A percentile compares a stretch with the other conserved stretches of the same genome.
Evolutionary conservation across 2,113 vertebrate genomes (phyloP).

Genomic region (Podarcis muralis): DNA sequence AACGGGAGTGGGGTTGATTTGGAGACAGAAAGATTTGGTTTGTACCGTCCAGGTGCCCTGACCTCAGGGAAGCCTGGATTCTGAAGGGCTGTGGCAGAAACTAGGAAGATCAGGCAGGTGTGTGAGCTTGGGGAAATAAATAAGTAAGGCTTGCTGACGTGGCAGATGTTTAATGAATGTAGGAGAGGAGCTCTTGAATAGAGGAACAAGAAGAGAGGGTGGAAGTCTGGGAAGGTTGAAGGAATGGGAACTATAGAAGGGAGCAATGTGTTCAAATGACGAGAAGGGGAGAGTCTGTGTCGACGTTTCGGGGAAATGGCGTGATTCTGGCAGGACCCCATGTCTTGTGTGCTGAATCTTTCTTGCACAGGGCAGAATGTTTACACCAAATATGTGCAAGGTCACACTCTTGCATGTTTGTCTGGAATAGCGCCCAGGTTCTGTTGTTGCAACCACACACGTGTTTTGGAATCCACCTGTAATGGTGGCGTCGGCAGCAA

Average conservation of each 20-base stretch:
- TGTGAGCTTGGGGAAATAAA: background rate
- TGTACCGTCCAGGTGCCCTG: background rate
- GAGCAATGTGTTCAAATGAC: no score
- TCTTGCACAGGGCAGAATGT: background rate
- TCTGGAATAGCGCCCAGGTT: background rate
- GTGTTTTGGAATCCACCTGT: background rate
- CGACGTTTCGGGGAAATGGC: background rate
- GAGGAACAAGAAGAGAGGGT: background rate
- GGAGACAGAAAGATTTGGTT: background rate
- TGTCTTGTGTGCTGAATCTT: no score
- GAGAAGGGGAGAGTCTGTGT: background rate
- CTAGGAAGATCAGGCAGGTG: background rate
- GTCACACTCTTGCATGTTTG: no score
- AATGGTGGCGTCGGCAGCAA: background rate
- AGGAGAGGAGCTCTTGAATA: background rate
- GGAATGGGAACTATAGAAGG: background rate
- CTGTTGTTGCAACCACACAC: background rate
- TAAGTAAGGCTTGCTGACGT: background rate
- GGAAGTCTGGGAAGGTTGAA: background rate
- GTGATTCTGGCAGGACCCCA: no score
- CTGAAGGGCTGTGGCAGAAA: background rate
- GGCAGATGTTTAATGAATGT: constrained; percentile 20
- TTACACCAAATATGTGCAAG: background rate
- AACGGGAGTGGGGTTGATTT: no score
- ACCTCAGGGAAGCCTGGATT: background rate